A percentile compares a stretch with the other conserved stretches of the same genome.
Conservation (phyloP, 1,140 invertebrate species). For the Hylaeus volcanicus region DNA sequence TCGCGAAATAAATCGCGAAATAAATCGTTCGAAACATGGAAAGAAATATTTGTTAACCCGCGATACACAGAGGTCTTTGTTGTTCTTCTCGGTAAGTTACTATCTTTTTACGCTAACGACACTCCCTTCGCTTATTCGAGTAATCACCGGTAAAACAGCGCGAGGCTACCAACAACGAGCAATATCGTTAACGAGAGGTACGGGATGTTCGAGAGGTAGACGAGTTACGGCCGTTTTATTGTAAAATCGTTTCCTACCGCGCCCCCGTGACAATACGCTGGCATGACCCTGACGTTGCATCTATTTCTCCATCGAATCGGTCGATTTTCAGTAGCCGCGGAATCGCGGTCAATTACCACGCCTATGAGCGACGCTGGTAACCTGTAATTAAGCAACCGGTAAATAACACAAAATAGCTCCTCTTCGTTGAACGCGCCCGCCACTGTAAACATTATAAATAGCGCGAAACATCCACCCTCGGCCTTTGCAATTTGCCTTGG, state of each 20-base stretch:
- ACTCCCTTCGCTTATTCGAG: neutral
- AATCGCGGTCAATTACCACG: slow-evolving; percentile 29
- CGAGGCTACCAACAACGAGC: neutral
- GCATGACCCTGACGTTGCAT: neutral
- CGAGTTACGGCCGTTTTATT: slow-evolving; percentile 21
- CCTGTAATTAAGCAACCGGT: slow-evolving; percentile 42
- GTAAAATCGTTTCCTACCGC: slow-evolving; percentile 41
- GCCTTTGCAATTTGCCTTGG: slow-evolving; percentile 61
- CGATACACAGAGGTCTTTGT: too few species aligned
- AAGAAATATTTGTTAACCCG: too few species aligned
- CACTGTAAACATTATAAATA: slow-evolving; percentile 65
- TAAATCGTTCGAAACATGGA: too few species aligned
- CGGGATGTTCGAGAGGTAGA: neutral
- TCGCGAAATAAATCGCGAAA: too few species aligned
- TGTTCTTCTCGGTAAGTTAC: too few species aligned
- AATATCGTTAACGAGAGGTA: slow-evolving; percentile 1
- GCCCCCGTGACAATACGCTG: slow-evolving; percentile 20
- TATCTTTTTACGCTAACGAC: too few species aligned
- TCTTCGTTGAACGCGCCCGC: slow-evolving; percentile 34
- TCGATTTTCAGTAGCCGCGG: slow-evolving; percentile 48
- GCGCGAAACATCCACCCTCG: slow-evolving; percentile 60
- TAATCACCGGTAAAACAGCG: neutral
- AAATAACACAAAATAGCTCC: slow-evolving; percentile 43
- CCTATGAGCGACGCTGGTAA: slow-evolving; percentile 12
- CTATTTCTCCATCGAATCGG: slow-evolving; percentile 15